These are phyloP conservation scores for Drosophila sturtevanti DNA, from an alignment of 1,140 invertebrate species.

Conservation along the genomic window DNA sequence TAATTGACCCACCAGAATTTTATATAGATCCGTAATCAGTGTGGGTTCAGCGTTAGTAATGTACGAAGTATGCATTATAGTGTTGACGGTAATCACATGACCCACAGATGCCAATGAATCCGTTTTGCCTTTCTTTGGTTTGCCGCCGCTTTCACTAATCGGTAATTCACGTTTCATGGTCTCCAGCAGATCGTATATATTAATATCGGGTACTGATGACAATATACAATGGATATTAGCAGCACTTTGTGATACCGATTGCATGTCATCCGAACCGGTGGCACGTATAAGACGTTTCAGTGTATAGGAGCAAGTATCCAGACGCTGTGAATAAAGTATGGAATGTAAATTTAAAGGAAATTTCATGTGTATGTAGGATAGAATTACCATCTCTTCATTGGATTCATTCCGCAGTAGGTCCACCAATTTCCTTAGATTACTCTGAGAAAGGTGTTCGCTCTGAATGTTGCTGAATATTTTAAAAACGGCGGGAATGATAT, in stretches of 20 bases:
- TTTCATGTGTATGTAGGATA: too few relatives aligned
- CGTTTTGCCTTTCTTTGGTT: slow-evolving; percentile 47
- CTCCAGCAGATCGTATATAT: slow-evolving; percentile 35
- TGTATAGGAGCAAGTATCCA: slow-evolving; percentile 44
- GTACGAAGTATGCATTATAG: slow-evolving; percentile 28
- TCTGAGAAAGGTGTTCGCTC: neutral
- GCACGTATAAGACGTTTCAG: slow-evolving; percentile 56
- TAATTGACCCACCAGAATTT: slow-evolving; percentile 32
- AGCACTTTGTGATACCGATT: slow-evolving; percentile 26
- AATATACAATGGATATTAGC: slow-evolving; percentile 42
- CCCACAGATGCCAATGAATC: slow-evolving; percentile 56
- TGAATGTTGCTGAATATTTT: neutral
- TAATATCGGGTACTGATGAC: slow-evolving; percentile 24
- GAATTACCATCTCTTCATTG: slow-evolving; percentile 10
- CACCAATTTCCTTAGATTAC: neutral
- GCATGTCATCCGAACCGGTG: slow-evolving; percentile 54
- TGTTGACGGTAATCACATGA: slow-evolving; percentile 42
- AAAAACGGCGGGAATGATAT: neutral
- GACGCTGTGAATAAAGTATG: slow-evolving; percentile 25
- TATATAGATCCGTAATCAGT: slow-evolving; percentile 29
- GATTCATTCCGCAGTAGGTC: neutral
- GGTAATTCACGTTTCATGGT: slow-evolving; percentile 44
- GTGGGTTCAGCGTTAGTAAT: slow-evolving; percentile 11
- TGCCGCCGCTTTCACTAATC: slow-evolving; percentile 9
- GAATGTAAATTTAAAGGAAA: neutral